These are phyloP conservation scores for Chelonia mydas DNA, from an alignment of 2,797 vertebrate species.

Conservation along the genomic window DNA sequence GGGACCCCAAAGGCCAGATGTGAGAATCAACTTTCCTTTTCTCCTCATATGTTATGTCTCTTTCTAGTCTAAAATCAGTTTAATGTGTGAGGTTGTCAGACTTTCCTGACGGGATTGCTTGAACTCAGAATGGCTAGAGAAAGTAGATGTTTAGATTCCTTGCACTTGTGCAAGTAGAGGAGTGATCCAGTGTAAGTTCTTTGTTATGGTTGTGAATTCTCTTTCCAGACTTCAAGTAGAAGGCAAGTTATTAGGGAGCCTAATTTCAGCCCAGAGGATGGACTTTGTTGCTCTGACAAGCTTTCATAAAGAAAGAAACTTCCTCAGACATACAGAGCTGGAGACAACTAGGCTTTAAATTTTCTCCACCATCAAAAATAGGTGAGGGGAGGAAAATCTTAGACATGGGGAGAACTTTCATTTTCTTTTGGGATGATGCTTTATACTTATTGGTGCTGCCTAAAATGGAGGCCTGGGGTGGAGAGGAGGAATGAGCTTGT, in stretches of 20 bases:
- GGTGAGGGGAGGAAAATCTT: neutral
- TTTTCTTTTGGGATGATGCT: neutral
- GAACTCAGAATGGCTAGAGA: neutral
- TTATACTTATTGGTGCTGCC: neutral
- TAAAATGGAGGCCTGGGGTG: neutral
- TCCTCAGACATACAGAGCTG: neutral
- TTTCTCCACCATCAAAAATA: neutral
- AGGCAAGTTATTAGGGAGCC: neutral
- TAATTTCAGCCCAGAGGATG: neutral
- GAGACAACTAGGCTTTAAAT: neutral
- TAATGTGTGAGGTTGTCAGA: neutral
- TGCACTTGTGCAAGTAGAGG: neutral
- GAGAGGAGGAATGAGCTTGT: neutral
- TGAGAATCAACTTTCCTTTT: neutral
- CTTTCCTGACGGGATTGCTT: slow-evolving; percentile 18
- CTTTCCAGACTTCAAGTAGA: neutral
- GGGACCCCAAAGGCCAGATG: neutral
- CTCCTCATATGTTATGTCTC: neutral
- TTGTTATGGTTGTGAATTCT: neutral
- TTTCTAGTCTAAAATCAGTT: slow-evolving; percentile 4
- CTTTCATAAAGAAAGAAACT: neutral
- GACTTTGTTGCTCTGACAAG: neutral
- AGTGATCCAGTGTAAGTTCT: slow-evolving; percentile 26
- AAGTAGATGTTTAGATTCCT: neutral
- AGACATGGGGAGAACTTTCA: neutral